Conservation (phyloP, 2,113 vertebrate genomes). For the Balaeniceps rex region DNA sequence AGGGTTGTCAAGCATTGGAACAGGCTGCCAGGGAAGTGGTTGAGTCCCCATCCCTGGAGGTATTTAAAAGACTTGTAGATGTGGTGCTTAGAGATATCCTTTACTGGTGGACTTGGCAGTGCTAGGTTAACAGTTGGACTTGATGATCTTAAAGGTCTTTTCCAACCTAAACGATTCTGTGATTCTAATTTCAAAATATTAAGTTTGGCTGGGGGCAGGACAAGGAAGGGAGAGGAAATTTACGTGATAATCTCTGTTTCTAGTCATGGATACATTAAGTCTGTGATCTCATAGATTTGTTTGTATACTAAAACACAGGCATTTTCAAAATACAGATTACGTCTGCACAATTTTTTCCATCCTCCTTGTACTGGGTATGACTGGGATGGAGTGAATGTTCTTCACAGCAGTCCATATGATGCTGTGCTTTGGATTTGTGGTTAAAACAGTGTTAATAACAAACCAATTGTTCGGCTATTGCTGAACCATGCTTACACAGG, state of each 20-base stretch:
- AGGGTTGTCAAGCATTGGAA: not conserved
- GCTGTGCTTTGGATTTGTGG: not conserved
- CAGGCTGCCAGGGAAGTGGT: not conserved
- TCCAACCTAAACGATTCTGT: not conserved
- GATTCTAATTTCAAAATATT: not conserved
- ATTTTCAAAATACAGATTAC: not conserved
- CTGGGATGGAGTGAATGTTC: not conserved
- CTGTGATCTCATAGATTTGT: not conserved
- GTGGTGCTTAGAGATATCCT: not conserved
- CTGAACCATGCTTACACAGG: not conserved
- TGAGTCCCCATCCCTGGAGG: not conserved
- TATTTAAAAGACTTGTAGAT: not conserved
- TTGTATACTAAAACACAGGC: not conserved
- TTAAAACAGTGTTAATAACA: not conserved
- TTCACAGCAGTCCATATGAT: not conserved
- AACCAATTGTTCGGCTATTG: not conserved
- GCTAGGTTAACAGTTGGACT: not conserved
- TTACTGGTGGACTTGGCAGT: not conserved
- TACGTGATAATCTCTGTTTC: not conserved
- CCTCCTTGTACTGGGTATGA: not conserved
- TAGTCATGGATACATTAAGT: not conserved
- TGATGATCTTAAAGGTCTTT: not conserved
- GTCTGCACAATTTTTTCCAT: not conserved
- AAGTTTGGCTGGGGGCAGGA: not conserved
- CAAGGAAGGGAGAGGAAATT: not conserved